A percentile compares a stretch with the other conserved stretches of the same genome.
Conservation (phyloP, 1,140 invertebrate genomes). For the Lerema accius region DNA sequence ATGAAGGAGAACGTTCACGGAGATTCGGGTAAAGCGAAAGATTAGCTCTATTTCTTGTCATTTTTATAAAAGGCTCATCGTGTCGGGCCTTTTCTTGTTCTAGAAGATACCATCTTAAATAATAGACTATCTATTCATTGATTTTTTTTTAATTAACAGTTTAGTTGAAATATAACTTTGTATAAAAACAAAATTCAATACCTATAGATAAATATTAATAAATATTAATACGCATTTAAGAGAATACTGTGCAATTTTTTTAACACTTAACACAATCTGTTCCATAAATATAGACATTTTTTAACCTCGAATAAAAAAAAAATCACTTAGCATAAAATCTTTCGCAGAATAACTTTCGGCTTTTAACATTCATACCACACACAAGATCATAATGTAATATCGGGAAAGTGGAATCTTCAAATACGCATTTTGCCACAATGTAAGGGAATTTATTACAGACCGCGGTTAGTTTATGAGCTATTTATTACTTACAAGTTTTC, state of each 20-base stretch:
- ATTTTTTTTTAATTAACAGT: no score
- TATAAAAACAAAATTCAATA: no score
- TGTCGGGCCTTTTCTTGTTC: no score
- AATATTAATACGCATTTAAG: no score
- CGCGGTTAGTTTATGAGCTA: constrained; percentile 47
- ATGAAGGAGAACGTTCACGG: not conserved
- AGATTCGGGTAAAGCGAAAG: constrained; percentile 7
- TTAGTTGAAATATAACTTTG: no score
- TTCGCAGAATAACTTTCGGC: not conserved
- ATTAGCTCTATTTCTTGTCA: not conserved
- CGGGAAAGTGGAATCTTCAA: constrained; percentile 16
- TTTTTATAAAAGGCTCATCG: no score
- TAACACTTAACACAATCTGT: no score
- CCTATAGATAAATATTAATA: no score
- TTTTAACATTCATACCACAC: constrained; percentile 16
- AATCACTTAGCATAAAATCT: not conserved
- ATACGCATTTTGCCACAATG: constrained; percentile 28
- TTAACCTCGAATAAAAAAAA: not conserved
- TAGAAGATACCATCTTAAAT: no score
- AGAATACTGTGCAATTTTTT: no score
- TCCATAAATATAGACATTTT: no score
- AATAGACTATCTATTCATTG: no score
- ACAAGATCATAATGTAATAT: constrained; percentile 7
- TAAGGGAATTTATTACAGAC: constrained; percentile 41
- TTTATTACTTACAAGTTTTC: constrained; percentile 52